Conservation (phyloP, 1,140 invertebrate genomes). For the Tetramorium parvispinum region DNA sequence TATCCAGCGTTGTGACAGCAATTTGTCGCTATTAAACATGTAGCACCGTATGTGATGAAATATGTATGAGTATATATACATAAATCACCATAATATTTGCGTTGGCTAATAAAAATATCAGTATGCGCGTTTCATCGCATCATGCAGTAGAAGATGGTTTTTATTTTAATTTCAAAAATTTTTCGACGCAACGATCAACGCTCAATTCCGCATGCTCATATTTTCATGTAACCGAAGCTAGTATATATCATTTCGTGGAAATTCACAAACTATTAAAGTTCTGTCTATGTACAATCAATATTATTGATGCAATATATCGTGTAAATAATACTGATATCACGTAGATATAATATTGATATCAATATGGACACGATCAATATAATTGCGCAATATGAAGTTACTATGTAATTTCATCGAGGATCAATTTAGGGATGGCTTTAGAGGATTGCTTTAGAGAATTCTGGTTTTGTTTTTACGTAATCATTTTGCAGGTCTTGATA, state of each 20-base stretch:
- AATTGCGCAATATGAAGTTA: slow-evolving; percentile 5
- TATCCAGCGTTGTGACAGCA: not conserved
- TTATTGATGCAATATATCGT: not conserved
- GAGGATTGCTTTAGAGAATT: not conserved
- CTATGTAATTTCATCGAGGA: not conserved
- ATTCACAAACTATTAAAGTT: not conserved
- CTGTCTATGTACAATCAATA: not conserved
- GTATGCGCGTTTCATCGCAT: not conserved
- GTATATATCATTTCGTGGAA: not conserved
- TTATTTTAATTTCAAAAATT: not conserved
- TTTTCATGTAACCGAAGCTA: not conserved
- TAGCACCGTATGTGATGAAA: not conserved
- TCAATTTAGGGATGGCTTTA: not conserved
- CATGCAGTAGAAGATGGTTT: not conserved
- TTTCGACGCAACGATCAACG: slow-evolving; percentile 1
- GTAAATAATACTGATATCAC: not conserved
- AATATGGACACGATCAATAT: slow-evolving; percentile 15
- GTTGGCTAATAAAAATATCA: slow-evolving; percentile 6
- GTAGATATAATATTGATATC: slow-evolving; percentile 4
- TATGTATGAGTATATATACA: not conserved
- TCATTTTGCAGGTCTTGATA: not conserved
- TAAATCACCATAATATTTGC: slow-evolving; percentile 22
- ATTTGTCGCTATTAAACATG: not conserved
- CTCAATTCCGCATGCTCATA: not conserved
- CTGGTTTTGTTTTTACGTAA: not conserved